Evolutionary conservation across 2,113 vertebrate genomes (phyloP).

Genomic region (Pseudorhombus dupliciocellatus): DNA sequence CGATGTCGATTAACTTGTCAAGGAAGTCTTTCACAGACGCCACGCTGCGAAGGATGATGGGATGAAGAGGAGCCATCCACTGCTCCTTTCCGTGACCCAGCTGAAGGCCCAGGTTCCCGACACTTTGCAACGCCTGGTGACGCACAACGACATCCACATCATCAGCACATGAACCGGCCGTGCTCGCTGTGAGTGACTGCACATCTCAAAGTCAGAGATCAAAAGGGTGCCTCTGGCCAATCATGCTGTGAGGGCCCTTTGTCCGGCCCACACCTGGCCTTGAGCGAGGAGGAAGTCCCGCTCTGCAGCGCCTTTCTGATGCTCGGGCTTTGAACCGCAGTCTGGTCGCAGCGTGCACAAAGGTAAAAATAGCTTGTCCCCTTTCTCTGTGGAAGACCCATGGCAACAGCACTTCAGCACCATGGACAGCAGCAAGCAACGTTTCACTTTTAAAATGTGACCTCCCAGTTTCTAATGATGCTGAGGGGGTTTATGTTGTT

Average conservation of each 20-base stretch:
- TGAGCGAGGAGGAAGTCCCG: constrained; percentile 64
- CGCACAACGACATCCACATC: constrained; percentile 29
- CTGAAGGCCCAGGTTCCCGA: constrained; percentile 92
- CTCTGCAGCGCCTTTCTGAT: constrained; percentile 62
- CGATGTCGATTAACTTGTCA: constrained; percentile 86
- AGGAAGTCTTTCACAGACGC: constrained; percentile 86
- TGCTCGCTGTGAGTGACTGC: constrained; percentile 27
- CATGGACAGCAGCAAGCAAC: constrained; percentile 65
- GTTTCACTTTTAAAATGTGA: constrained; percentile 27
- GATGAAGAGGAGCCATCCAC: constrained; percentile 91
- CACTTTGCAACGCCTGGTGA: constrained; percentile 88
- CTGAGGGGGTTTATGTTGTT: not conserved
- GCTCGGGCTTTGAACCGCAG: constrained; percentile 75
- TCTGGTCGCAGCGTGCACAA: constrained; percentile 36
- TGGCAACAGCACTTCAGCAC: constrained; percentile 77
- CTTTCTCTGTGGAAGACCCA: constrained; percentile 57
- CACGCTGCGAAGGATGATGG: constrained; percentile 86
- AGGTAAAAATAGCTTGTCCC: constrained; percentile 74
- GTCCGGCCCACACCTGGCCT: constrained; percentile 76
- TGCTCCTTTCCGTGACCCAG: constrained; percentile 91
- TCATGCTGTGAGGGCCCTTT: constrained; percentile 73
- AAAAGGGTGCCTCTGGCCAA: constrained; percentile 64
- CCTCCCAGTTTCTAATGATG: not conserved
- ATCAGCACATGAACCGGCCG: constrained; percentile 40
- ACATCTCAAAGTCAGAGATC: constrained; percentile 70